Base-by-base conservation (phyloP, 2,113 vertebrate genomes). In the Chaetodon auriga region DNA sequence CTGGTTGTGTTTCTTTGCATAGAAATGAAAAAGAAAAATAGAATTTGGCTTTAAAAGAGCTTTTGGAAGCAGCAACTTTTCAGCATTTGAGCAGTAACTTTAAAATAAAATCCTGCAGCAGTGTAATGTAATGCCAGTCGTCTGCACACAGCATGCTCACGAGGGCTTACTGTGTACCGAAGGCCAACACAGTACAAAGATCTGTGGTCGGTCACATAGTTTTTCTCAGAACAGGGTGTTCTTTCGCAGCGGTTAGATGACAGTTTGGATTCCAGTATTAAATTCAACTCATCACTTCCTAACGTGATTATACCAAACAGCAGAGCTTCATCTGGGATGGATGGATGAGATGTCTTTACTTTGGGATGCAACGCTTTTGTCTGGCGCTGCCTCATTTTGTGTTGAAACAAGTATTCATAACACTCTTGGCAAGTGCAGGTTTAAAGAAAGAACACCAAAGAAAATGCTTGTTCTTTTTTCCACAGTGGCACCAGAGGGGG, bases 341-440 rank as follows among this genome's bases (percentile, higher is more conserved):
- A 30, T 61, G 60, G 48, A 62, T 43, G 45, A 10, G 18, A 63
- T 13, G 61, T 81, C 55, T 63, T 72, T 49, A 43, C 18, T 35
- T 43, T 51, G 18, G 9, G 16, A 48, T 12, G 30, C 23, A 14
- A 63, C 13, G 46, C 55, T 63, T 76, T 70, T 63, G 19, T 70
- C 25, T 41, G 35, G 11, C 23, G 14, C 61, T 46, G 65, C 54
- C 21, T 5, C 16, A 53, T 60, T 51, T 49, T 63, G 21, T 53
- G 45, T 70, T 70, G 13, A 87, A 75, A 66, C 64, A 30, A 76
- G 45, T 41, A 12, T 60, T 70, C 23, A 11, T 35, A 25, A 16
- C 13, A 19, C 43, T 45, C 21, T 41, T 60, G 57, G 57, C 63
- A n/a, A 60, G 68, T 49, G n/a, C 13, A 73, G 46, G 23, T 86